These are phyloP conservation scores for Panzeria rudis DNA, from an alignment of 2,888 invertebrate genomes.

Conservation along the genomic window DNA sequence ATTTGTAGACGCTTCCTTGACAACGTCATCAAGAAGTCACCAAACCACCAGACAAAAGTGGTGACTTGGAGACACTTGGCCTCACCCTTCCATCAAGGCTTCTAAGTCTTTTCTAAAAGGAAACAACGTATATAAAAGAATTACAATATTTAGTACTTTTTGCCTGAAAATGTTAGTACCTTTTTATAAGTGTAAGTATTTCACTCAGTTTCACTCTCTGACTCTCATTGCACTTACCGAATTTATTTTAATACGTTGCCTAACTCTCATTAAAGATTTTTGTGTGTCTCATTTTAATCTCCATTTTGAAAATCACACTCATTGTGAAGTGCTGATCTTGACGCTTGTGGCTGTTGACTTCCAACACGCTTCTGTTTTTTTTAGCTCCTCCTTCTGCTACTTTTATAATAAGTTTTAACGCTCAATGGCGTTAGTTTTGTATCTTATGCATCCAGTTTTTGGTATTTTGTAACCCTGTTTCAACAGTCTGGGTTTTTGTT, in stretches of 20 bases:
- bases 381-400: constrained; percentile 75
- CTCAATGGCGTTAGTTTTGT: constrained; percentile 65
- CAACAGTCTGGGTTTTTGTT: neutral
- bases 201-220: constrained; percentile 2
- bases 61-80: too few relatives aligned
- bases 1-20: too few relatives aligned
- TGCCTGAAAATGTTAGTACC: neutral
- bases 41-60: too few relatives aligned
- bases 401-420: constrained; percentile 64
- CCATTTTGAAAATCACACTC: constrained; percentile 82
- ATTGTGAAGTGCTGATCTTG: constrained; percentile 75
- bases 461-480: constrained; percentile 11
- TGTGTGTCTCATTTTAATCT: constrained; percentile 71
- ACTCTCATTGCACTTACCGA: neutral
- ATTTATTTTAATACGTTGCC: neutral
- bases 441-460: constrained; percentile 38
- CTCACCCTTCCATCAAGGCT: too few relatives aligned
- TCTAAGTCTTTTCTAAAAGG: too few relatives aligned
- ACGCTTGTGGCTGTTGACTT: constrained; percentile 77
- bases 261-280: neutral
- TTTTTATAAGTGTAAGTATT: neutral
- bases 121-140: too few relatives aligned
- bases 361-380: constrained; percentile 73
- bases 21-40: too few relatives aligned
- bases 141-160: too few relatives aligned